Percentiles rank a stretch among this genome's conserved stretches.
phyloP scores from a whole-genome alignment of 2,888 invertebrate genomes.

The Halictus ligatus region DNA sequence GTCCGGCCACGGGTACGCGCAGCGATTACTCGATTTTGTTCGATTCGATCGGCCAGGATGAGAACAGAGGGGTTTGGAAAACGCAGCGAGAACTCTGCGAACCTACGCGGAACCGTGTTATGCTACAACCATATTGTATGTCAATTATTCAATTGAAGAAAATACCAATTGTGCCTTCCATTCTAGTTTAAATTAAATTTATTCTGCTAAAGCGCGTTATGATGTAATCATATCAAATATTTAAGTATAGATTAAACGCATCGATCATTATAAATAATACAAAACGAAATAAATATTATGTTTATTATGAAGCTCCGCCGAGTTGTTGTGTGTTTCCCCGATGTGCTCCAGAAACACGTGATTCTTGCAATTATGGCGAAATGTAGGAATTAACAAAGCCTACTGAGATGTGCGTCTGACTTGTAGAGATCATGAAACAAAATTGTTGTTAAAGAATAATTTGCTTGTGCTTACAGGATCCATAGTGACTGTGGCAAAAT shows the following conservation, averaged over 20 bases:
- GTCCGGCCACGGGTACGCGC: background rate
- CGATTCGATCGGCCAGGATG: background rate
- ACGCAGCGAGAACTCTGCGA: background rate
- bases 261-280: slow-evolving; percentile 79
- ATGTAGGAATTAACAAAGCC: too few relatives aligned
- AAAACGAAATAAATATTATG: slow-evolving; percentile 81
- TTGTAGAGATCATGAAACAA: too few relatives aligned
- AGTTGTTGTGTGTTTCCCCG: background rate
- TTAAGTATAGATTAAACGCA: slow-evolving; percentile 71
- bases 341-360: background rate
- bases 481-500: too few relatives aligned
- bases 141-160: slow-evolving; percentile 55
- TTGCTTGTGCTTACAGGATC: too few relatives aligned
- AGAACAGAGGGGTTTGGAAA: background rate
- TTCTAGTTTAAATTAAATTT: slow-evolving; percentile 54
- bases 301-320: slow-evolving; percentile 74
- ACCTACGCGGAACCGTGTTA: slow-evolving; percentile 5
- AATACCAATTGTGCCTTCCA: slow-evolving; percentile 76
- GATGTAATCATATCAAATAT: slow-evolving; percentile 72
- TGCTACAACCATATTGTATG: slow-evolving; percentile 35
- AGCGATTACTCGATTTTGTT: background rate
- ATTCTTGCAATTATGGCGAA: too few relatives aligned
- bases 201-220: slow-evolving; percentile 44
- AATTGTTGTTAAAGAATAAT: too few relatives aligned
- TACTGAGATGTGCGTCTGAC: too few relatives aligned